These are phyloP conservation scores for Cryptocephalus primarius DNA, from an alignment of 2,888 invertebrate species.

Conservation along the genomic window DNA sequence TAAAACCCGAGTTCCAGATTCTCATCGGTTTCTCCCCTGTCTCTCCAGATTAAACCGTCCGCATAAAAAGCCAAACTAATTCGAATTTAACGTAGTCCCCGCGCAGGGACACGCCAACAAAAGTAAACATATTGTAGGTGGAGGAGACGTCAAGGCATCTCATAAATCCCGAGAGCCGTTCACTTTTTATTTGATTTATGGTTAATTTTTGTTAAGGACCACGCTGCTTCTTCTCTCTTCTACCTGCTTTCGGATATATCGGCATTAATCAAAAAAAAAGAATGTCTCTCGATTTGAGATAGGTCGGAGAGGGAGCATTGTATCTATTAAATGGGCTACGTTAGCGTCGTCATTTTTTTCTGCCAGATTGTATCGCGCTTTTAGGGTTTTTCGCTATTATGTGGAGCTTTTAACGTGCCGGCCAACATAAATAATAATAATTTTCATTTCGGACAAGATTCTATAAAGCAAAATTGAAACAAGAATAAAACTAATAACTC, in stretches of 20 bases:
- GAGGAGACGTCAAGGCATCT: constrained; percentile 24
- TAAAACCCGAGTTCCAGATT: no score
- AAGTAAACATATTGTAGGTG: constrained; percentile 31
- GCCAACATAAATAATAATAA: no score
- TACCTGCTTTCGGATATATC: constrained; percentile 21
- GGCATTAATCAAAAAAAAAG: constrained; percentile 26
- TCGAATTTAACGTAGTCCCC: constrained; percentile 8
- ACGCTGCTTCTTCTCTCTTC: constrained; percentile 9
- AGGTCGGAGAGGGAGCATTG: constrained; percentile 11
- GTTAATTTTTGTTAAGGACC: constrained; percentile 25
- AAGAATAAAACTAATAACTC: no score
- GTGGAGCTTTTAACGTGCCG: no score
- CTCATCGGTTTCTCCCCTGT: no score
- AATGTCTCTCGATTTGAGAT: constrained; percentile 25
- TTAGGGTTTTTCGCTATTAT: no score
- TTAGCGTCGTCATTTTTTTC: not conserved
- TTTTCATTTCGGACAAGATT: no score
- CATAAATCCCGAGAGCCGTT: constrained; percentile 27
- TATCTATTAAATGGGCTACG: not conserved
- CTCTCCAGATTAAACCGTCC: no score
- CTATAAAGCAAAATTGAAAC: no score
- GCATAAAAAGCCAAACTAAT: constrained; percentile 8
- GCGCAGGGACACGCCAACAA: constrained; percentile 13
- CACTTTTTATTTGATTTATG: constrained; percentile 32
- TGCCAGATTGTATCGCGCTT: not conserved